Base-by-base conservation (phyloP, 2,113 vertebrate genomes). In the Aldabrachelys gigantea region DNA sequence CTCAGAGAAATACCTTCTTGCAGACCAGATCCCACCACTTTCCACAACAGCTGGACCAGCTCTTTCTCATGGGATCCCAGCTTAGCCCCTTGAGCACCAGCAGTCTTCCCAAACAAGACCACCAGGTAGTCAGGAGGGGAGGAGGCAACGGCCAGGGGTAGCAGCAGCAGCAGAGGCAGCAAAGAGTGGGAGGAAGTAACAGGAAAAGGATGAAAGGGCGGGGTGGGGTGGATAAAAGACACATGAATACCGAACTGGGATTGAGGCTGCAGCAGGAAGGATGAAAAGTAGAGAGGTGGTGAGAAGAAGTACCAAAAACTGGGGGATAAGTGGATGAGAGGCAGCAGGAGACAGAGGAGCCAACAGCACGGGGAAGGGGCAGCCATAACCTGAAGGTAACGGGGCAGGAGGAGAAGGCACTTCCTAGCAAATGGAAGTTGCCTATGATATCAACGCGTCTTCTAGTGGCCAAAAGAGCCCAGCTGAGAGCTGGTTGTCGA, bases 41-140 rank as follows among this genome's bases (percentile, higher is more conserved):
- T 99, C 99, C 99, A 99, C 29, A 99, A 91, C 95, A 99, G 96
- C 96, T 98, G 99, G 84, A 99, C 98, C 62, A 99, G 96, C 94
- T 99, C 99, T 96, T 99, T 98, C 97, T 99, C 99, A 95, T 99
- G 99, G 19, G 99, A 99, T 53, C 99, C 99, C 97, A 99, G 95
- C 89, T 98, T 98, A 57, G 98, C 98, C 90, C 99, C 99, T 56
- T 98, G 98, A 88, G 98, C 98, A 95, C 99, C 99, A 95, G 99
- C 99, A 97, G 99, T 99, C 95, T 98, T 98, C 96, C 99, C 98
- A 97, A 99, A 99, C 92, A 99, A 93, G 97, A 99, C 98, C 98
- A 99, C 99, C 98, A 99, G 97, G 98, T 99, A 99, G 96, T 99
- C 78, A 85, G 53, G 72, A 89, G 94, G 94, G 92, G 94, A 80